Conservation (phyloP, 1,140 invertebrate genomes). For the Polypedilum vanderplanki region DNA sequence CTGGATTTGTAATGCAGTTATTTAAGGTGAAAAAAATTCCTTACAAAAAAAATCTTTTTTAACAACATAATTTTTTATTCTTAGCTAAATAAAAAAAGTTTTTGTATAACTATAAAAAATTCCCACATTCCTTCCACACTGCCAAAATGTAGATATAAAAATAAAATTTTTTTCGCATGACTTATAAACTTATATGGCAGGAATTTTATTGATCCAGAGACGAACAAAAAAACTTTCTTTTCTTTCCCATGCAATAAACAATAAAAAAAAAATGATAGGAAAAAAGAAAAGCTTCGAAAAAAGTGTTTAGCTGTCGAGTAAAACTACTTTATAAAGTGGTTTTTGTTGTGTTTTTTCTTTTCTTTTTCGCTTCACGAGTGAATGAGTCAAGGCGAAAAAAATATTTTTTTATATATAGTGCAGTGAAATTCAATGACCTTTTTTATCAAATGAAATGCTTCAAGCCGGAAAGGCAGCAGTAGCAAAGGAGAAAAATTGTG, state of each 20-base stretch:
- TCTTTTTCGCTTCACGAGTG: no score
- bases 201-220: neutral
- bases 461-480: neutral
- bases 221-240: neutral
- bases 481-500: no score
- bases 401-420: no score
- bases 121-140: neutral
- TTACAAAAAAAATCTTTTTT: no score
- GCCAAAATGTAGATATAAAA: neutral
- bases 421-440: neutral
- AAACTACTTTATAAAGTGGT: neutral
- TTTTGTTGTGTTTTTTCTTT: neutral
- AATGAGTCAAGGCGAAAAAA: neutral
- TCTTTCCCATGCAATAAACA: neutral
- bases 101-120: neutral
- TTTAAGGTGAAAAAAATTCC: no score
- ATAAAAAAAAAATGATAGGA: neutral
- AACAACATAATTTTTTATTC: no score
- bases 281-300: neutral
- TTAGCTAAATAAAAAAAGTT: no score
- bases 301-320: constrained; percentile 4
- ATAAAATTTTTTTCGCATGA: neutral
- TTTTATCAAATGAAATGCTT: neutral
- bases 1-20: no score
- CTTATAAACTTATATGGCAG: neutral